Conservation (phyloP, 2,888 invertebrate species). For the Drosophila multiciliata region DNA sequence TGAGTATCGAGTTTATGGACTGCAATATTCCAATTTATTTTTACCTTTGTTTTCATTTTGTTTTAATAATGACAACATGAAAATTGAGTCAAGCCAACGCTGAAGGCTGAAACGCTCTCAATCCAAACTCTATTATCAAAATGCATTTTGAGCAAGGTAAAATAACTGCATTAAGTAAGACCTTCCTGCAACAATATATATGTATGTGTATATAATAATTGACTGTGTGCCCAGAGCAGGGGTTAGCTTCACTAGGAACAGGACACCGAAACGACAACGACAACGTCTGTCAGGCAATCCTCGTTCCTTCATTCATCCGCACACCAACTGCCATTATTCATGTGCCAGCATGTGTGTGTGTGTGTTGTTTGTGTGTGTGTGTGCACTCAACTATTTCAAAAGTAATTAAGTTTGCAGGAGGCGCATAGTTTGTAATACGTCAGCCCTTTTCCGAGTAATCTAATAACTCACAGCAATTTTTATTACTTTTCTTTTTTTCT, state of each 20-base stretch:
- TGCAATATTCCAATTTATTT: slow-evolving; percentile 14
- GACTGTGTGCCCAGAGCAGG: slow-evolving; percentile 30
- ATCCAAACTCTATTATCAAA: slow-evolving; percentile 53
- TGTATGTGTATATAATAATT: slow-evolving; percentile 42
- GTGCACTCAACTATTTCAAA: slow-evolving; percentile 70
- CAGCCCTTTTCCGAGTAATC: slow-evolving; percentile 68
- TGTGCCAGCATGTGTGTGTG: slow-evolving; percentile 29
- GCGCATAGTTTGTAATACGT: slow-evolving; percentile 37
- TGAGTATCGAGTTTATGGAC: background rate
- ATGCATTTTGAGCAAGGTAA: slow-evolving; percentile 44
- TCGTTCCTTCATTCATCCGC: slow-evolving; percentile 25
- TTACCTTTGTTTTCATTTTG: slow-evolving; percentile 11
- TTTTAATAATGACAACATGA: slow-evolving; percentile 27
- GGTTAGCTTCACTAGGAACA: slow-evolving; percentile 12
- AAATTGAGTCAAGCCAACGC: slow-evolving; percentile 27
- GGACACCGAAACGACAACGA: slow-evolving; percentile 2
- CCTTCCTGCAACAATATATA: slow-evolving; percentile 33
- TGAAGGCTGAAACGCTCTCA: background rate
- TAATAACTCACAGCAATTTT: slow-evolving; percentile 62
- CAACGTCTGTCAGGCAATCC: slow-evolving; percentile 10
- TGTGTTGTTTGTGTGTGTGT: slow-evolving; percentile 17
- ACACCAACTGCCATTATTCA: slow-evolving; percentile 52
- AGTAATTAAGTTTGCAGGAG: slow-evolving; percentile 74
- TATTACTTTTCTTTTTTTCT: background rate
- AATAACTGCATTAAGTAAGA: slow-evolving; percentile 41